These are phyloP conservation scores for Ianthella basta DNA, from an alignment of 37 sponge, comb jelly and placozoan genomes.

Conservation along the genomic window DNA sequence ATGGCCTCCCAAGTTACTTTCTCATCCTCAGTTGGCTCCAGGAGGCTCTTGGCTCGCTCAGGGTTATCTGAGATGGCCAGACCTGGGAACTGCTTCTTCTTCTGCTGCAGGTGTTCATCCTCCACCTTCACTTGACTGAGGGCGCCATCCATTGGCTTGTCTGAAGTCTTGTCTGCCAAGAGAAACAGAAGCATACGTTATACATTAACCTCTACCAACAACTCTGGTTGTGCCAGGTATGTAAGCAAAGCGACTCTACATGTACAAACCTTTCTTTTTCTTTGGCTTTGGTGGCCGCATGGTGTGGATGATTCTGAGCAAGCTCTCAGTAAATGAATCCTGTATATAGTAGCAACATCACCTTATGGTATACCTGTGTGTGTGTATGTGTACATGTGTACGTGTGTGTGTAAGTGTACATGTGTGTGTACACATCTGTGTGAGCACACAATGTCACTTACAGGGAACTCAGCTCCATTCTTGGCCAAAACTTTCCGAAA, in stretches of 20 bases:
- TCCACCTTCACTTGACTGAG: background rate
- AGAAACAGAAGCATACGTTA: too few relatives aligned
- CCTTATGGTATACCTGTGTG: too few relatives aligned
- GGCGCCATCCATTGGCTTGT: too few relatives aligned
- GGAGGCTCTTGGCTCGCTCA: slow-evolving; percentile 20
- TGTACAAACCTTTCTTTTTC: slow-evolving; percentile 16
- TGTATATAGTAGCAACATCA: background rate
- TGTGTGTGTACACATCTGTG: too few relatives aligned
- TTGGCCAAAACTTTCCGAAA: slow-evolving; percentile 81
- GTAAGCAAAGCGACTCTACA: too few relatives aligned
- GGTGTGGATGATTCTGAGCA: slow-evolving; percentile 87
- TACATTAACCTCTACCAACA: too few relatives aligned
- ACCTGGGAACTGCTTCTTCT: slow-evolving; percentile 76
- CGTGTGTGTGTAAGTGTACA: too few relatives aligned
- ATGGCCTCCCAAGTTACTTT: slow-evolving; percentile 55
- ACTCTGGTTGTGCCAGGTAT: too few relatives aligned
- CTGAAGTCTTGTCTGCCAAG: too few relatives aligned
- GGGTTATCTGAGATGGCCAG: slow-evolving; percentile 79
- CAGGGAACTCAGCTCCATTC: slow-evolving; percentile 97
- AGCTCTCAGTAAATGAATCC: slow-evolving; percentile 83
- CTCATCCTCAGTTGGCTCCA: slow-evolving; percentile 49
- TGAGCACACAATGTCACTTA: slow-evolving; percentile 30
- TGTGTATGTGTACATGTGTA: too few relatives aligned
- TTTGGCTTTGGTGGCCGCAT: slow-evolving; percentile 70
- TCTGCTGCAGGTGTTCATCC: slow-evolving; percentile 14